phyloP scores from a whole-genome alignment of 2,797 vertebrate species.

The Avahi laniger region DNA sequence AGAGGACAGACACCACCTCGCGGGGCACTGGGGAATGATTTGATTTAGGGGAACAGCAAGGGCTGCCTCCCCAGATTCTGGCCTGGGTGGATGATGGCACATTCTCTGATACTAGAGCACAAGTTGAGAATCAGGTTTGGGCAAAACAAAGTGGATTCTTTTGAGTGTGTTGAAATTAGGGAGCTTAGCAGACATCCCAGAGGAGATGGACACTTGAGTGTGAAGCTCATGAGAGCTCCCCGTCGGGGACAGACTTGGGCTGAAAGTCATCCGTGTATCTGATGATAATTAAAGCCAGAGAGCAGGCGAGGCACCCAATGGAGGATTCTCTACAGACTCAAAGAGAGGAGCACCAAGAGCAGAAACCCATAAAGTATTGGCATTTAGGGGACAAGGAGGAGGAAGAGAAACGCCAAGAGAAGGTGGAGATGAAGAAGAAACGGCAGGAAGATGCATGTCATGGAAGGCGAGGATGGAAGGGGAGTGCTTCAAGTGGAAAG shows the following conservation, averaged over 20 bases:
- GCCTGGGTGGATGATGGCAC: neutral
- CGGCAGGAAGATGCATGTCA: neutral
- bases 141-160: neutral
- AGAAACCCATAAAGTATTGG: neutral
- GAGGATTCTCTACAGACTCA: neutral
- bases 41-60: neutral
- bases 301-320: too few species aligned
- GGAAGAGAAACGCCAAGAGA: neutral
- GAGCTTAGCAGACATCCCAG: neutral
- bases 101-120: neutral
- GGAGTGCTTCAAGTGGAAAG: neutral
- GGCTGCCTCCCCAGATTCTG: neutral
- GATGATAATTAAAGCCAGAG: neutral
- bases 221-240: neutral
- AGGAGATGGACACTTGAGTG: neutral
- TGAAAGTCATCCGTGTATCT: neutral
- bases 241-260: neutral
- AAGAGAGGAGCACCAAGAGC: neutral
- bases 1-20: neutral
- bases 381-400: neutral
- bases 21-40: accelerated
- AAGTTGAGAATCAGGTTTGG: neutral
- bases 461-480: neutral
- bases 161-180: neutral
- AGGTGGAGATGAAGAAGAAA: neutral